A percentile compares a stretch with the other conserved stretches of the same genome.
Conservation (phyloP, 2,113 vertebrate species). For the Emydocephalus ijimae region DNA sequence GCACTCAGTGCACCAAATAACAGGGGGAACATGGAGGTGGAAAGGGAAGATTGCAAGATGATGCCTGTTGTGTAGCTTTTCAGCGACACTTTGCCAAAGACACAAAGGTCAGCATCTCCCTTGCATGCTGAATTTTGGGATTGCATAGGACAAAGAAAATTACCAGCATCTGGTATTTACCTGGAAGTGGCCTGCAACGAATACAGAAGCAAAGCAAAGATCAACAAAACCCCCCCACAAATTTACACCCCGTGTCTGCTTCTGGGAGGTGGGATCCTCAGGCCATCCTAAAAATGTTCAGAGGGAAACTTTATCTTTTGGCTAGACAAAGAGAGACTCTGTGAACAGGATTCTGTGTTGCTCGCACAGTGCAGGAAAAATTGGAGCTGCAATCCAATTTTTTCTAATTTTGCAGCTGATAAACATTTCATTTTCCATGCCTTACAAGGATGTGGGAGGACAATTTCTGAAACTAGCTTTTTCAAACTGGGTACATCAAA, state of each 20-base stretch:
- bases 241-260: not conserved
- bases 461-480: conserved; percentile 18
- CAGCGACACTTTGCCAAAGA: no score
- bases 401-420: not conserved
- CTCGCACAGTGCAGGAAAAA: not conserved
- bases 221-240: not conserved
- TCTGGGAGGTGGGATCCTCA: not conserved
- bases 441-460: not conserved
- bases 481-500: conserved; percentile 21
- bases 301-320: not conserved
- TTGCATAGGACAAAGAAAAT: not conserved
- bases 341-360: no score
- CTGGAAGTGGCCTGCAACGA: not conserved
- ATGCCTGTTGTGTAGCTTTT: not conserved
- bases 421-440: not conserved
- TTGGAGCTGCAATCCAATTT: not conserved
- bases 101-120: no score
- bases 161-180: not conserved
- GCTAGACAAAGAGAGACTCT: not conserved
- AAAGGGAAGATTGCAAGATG: not conserved
- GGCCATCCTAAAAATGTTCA: not conserved
- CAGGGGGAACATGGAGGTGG: not conserved
- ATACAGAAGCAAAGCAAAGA: not conserved
- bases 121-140: not conserved
- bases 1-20: not conserved